Conservation (phyloP, 1,140 invertebrate genomes). For the Papilio helenus region DNA sequence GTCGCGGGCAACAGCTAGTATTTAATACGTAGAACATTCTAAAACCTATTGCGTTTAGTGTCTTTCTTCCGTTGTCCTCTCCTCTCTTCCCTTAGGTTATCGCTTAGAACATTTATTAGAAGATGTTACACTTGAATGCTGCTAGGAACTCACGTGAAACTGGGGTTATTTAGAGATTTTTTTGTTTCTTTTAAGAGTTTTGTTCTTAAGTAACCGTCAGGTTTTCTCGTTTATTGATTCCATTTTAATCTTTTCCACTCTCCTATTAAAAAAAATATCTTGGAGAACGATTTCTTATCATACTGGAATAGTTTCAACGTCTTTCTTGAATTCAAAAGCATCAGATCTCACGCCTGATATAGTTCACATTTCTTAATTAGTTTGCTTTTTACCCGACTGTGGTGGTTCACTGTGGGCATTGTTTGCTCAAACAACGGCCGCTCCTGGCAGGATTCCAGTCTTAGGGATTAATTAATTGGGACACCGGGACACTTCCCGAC, state of each 20-base stretch:
- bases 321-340: background rate
- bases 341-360: slow-evolving; percentile 19
- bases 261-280: background rate
- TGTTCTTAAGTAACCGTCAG: no score
- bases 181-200: no score
- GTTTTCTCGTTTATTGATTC: background rate
- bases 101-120: background rate
- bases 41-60: background rate
- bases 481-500: slow-evolving; percentile 50
- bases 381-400: slow-evolving; percentile 47
- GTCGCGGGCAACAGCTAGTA: no score
- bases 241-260: background rate
- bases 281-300: background rate
- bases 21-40: background rate
- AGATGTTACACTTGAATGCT: background rate
- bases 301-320: background rate
- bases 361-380: slow-evolving; percentile 44
- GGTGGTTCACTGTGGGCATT: slow-evolving; percentile 46
- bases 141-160: no score
- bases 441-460: slow-evolving; percentile 51
- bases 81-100: background rate
- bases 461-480: slow-evolving; percentile 57
- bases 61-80: background rate
- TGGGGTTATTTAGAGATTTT: no score
- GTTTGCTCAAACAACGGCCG: slow-evolving; percentile 46